These are phyloP conservation scores for Ricordea florida DNA, from an alignment of 92 coral and sea anemone genomes.

Conservation along the genomic window DNA sequence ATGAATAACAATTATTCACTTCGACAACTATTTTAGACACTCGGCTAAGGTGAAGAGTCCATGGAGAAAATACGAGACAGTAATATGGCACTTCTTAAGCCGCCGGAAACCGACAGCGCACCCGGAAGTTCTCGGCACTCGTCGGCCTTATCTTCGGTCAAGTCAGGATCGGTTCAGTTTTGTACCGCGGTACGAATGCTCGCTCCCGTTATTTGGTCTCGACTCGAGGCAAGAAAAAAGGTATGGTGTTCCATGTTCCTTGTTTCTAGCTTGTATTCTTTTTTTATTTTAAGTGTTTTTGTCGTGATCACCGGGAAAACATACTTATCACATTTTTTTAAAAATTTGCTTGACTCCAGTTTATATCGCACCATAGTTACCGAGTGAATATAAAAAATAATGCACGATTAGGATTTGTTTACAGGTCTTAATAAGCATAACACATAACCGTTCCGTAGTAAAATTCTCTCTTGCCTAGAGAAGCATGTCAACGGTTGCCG, in stretches of 20 bases:
- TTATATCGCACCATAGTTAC: too few relatives aligned
- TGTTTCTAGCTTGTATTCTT: too few relatives aligned
- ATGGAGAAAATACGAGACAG: neutral
- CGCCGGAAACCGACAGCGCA: slow-evolving; percentile 25
- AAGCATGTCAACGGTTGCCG: too few relatives aligned
- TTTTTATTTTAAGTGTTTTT: neutral
- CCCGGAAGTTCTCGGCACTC: slow-evolving; percentile 5
- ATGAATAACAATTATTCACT: too few relatives aligned
- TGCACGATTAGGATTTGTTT: too few relatives aligned
- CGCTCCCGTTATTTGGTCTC: slow-evolving; percentile 78
- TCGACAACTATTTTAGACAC: neutral
- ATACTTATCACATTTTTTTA: too few relatives aligned
- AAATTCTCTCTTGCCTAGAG: too few relatives aligned
- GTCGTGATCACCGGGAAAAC: neutral
- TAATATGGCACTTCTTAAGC: slow-evolving; percentile 5
- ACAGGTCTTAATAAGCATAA: too few relatives aligned
- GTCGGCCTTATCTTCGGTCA: slow-evolving; percentile 10
- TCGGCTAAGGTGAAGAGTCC: neutral
- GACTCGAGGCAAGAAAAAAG: slow-evolving; percentile 1
- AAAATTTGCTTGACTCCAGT: too few relatives aligned
- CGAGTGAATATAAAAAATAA: too few relatives aligned
- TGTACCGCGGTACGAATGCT: slow-evolving; percentile 71
- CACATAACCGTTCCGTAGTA: too few relatives aligned
- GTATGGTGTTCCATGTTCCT: too few relatives aligned
- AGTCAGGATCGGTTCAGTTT: slow-evolving; percentile 29